Evolutionary conservation across 2,888 invertebrate genomes (phyloP).

Genomic region (Ophion obscuratus): DNA sequence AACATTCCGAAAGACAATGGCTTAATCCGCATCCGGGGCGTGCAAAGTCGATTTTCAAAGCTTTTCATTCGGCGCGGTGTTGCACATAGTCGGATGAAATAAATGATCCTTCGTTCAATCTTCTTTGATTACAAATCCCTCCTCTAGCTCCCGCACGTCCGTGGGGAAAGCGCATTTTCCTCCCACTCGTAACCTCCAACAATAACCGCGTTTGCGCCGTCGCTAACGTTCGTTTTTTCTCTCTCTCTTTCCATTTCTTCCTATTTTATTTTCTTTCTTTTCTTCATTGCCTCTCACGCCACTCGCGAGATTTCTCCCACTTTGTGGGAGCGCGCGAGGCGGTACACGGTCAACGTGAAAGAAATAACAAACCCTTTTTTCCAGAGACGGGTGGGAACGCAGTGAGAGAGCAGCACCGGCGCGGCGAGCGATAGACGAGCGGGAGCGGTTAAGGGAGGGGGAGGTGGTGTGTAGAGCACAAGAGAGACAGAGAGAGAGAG

Average conservation of each 20-base stretch:
- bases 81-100: conserved; percentile 64
- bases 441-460: conserved; percentile 24
- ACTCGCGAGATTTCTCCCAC: conserved; percentile 54
- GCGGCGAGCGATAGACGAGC: conserved; percentile 34
- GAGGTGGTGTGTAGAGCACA: conserved; percentile 25
- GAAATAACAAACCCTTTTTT: conserved; percentile 62
- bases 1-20: conserved; percentile 69
- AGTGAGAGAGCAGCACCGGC: conserved; percentile 42
- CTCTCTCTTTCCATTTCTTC: background rate
- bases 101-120: conserved; percentile 72
- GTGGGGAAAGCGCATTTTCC: conserved; percentile 9
- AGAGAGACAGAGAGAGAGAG: conserved; percentile 17
- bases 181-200: conserved; percentile 6
- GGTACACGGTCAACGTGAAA: conserved; percentile 49
- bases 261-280: conserved; percentile 9
- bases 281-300: conserved; percentile 51
- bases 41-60: conserved; percentile 66
- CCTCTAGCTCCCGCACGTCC: conserved; percentile 2
- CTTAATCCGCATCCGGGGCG: conserved; percentile 53
- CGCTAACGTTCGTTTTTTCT: background rate
- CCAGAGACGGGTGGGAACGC: conserved; percentile 38
- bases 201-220: conserved; percentile 51
- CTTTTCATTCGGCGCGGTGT: conserved; percentile 1
- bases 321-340: conserved; percentile 28
- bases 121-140: conserved; percentile 68